A percentile compares a stretch with the other conserved stretches of the same genome.
These are phyloP conservation scores for Microcebus murinus DNA, from an alignment of 2,113 vertebrate species.

Conservation along the genomic window DNA sequence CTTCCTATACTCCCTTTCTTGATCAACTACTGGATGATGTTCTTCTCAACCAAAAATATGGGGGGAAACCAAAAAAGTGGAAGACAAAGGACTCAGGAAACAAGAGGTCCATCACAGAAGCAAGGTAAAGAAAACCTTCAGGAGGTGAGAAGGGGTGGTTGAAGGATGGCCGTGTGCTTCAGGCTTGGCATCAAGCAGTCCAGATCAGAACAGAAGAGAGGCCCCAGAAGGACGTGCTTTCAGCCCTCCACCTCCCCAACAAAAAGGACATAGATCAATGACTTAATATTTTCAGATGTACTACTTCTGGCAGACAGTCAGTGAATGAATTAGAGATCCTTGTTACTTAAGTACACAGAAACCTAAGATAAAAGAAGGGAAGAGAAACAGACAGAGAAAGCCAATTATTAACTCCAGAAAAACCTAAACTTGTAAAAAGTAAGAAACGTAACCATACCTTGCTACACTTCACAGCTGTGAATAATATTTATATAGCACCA, in stretches of 20 bases:
- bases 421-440: neutral
- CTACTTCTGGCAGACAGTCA: neutral
- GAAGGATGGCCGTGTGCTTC: accelerated
- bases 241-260: no score
- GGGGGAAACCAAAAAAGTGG: neutral
- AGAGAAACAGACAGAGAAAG: neutral
- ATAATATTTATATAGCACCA: neutral
- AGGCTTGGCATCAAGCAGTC: neutral
- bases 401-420: neutral
- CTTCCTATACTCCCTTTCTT: neutral
- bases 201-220: neutral
- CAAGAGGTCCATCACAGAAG: neutral
- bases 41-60: neutral
- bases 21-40: neutral
- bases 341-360: neutral
- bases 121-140: neutral
- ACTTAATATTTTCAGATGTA: neutral
- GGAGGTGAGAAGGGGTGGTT: neutral
- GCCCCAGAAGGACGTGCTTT: neutral
- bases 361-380: neutral
- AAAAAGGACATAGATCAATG: neutral
- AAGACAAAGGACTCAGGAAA: neutral
- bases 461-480: neutral
- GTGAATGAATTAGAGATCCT: neutral
- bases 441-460: neutral